Conservation (phyloP, 2,113 vertebrate genomes). For the Heloderma charlesbogerti region DNA sequence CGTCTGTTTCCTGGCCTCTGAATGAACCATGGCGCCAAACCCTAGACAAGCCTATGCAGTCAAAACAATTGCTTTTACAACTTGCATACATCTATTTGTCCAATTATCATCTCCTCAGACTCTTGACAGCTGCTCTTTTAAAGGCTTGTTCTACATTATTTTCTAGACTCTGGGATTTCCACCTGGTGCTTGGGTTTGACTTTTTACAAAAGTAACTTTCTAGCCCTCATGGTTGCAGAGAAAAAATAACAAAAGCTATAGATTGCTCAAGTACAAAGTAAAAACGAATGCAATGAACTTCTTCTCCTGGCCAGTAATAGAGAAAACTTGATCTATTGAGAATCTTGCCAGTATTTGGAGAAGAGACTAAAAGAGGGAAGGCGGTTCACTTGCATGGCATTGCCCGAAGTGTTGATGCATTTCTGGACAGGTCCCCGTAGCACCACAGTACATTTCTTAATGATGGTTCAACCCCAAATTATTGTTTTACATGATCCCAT, state of each 20-base stretch:
- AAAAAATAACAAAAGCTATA: not conserved
- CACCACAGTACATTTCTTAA: not conserved
- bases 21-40: slow-evolving; percentile 2
- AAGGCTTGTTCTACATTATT: not conserved
- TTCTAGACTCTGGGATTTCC: not conserved
- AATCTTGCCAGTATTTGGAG: not conserved
- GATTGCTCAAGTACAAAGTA: not conserved
- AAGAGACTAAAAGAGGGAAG: not conserved
- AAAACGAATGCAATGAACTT: not conserved
- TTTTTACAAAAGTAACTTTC: not conserved
- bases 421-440: not conserved
- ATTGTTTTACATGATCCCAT: not conserved
- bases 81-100: not conserved
- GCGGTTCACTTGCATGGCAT: not conserved
- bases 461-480: not conserved
- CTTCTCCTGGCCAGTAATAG: not conserved
- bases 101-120: not conserved
- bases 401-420: not conserved
- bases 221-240: not conserved
- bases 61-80: slow-evolving; percentile 29
- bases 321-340: not conserved
- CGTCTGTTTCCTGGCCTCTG: slow-evolving; percentile 34
- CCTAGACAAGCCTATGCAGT: slow-evolving; percentile 19
- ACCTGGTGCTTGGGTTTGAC: not conserved
- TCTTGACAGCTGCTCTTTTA: not conserved